Base-by-base conservation (phyloP, 2,113 vertebrate genomes). In the Spea bombifrons region DNA sequence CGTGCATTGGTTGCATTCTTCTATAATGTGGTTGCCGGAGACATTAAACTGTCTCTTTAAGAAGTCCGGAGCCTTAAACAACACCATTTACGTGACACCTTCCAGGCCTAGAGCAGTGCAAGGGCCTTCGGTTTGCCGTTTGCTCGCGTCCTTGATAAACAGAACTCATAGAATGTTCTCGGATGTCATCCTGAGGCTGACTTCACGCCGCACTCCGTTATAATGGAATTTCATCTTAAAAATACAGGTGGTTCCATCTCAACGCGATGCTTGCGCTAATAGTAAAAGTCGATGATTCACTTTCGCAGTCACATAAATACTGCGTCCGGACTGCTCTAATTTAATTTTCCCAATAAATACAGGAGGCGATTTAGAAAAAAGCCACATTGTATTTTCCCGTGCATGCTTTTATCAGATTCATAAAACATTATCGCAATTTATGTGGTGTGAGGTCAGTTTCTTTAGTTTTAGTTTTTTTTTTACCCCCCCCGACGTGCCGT, bases 211-310 rank as follows among this genome's bases (percentile, higher is more conserved):
- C 30, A 30, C 30, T 30, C 30, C 30, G 30, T 30, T 30, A 30
- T 30, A 30, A 30, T 30, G 30, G 30, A 30, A 30, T 30, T 30
- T 30, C 30, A 30, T 30, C 30, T 30, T 30, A 30, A 30, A 30
- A 30, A 30, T 30, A 30, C 86, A 81, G 88, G 84, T 87, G 89
- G 90, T 88, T 76, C 88, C 81, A 83, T 88, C 87, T 88, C 87
- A 88, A 89, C 85, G 82, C 86, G 91, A 88, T 79, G 81, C 83
- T 30, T 78, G 53, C 71, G 87, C 85, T 87, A 69, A 79, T 81
- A 90, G 87, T 87, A 77, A 81, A 89, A 87, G 87, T 83, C 88
- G 74, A 89, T 92, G 90, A 91, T 94, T 94, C 92, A 91, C 68
- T 69, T 78, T 93, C 93, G 88, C 87, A 86, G 88, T 88, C 86